phyloP scores from a whole-genome alignment of 2,888 invertebrate species.

The Nomada goodeniana region DNA sequence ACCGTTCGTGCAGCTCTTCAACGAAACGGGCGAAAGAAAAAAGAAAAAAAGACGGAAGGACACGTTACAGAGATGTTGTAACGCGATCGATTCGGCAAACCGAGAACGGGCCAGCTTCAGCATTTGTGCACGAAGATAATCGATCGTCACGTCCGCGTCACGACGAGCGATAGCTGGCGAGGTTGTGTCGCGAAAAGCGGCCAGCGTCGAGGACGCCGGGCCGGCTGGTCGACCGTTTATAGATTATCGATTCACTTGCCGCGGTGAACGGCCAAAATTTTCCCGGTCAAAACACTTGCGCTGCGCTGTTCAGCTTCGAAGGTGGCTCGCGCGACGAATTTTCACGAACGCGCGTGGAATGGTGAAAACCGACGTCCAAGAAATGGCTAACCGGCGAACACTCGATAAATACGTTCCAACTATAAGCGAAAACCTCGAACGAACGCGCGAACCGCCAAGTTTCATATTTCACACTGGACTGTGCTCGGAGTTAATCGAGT shows the following conservation, averaged over 20 bases:
- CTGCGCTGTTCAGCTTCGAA: slow-evolving; percentile 15
- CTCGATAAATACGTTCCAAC: slow-evolving; percentile 29
- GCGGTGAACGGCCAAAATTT: slow-evolving; percentile 60
- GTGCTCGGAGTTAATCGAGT: too few relatives aligned
- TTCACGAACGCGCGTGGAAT: slow-evolving; percentile 12
- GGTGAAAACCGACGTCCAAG: slow-evolving; percentile 31
- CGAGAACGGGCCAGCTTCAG: slow-evolving; percentile 8
- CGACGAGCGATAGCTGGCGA: slow-evolving; percentile 45
- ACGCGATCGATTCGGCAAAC: neutral
- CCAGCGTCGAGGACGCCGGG: slow-evolving; percentile 43
- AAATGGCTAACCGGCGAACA: slow-evolving; percentile 12
- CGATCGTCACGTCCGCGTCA: slow-evolving; percentile 54
- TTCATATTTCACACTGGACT: too few relatives aligned
- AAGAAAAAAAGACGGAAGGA: neutral
- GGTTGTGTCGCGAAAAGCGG: slow-evolving; percentile 55
- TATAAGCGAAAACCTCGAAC: neutral
- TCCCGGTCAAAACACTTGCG: slow-evolving; percentile 61
- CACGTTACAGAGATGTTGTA: neutral
- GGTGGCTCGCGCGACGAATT: slow-evolving; percentile 22
- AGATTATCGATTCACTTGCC: slow-evolving; percentile 69
- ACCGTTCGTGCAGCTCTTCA: neutral
- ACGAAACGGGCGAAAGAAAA: neutral
- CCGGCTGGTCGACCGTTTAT: slow-evolving; percentile 64
- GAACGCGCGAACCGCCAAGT: too few relatives aligned
- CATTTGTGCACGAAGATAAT: slow-evolving; percentile 55